Percentiles rank a stretch among this genome's conserved stretches.
Conservation (phyloP, 2,113 vertebrate species). For the Smithornis capensis region DNA sequence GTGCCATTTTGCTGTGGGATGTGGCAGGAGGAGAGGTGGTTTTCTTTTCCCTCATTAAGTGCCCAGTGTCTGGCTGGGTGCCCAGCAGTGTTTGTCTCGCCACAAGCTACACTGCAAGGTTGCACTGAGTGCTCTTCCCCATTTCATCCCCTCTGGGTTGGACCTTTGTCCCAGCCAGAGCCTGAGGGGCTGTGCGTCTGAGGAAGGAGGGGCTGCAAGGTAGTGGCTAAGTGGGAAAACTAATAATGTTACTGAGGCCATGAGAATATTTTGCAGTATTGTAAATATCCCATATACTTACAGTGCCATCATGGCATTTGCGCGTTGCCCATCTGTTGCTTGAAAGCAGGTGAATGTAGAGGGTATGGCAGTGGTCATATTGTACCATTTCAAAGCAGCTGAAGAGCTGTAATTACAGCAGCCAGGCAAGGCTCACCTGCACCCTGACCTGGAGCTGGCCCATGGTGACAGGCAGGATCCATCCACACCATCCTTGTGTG, state of each 20-base stretch:
- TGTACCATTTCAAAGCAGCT: not conserved
- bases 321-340: not conserved
- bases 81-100: accelerated
- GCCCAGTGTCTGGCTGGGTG: not conserved
- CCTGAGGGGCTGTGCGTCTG: not conserved
- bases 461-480: not conserved
- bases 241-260: not conserved
- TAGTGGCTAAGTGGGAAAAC: not conserved
- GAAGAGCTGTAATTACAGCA: not conserved
- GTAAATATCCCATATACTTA: accelerated
- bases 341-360: not conserved
- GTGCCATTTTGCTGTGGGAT: not conserved
- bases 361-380: not conserved
- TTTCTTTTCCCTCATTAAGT: not conserved
- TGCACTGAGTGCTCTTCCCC: not conserved
- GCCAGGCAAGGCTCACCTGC: not conserved
- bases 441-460: not conserved
- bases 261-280: not conserved
- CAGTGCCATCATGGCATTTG: not conserved
- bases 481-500: too few species aligned
- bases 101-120: not conserved
- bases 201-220: not conserved
- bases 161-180: not conserved
- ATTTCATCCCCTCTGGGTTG: not conserved
- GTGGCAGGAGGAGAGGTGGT: not conserved